Conservation (phyloP, 2,888 invertebrate species). For the Eristalis intricaria region DNA sequence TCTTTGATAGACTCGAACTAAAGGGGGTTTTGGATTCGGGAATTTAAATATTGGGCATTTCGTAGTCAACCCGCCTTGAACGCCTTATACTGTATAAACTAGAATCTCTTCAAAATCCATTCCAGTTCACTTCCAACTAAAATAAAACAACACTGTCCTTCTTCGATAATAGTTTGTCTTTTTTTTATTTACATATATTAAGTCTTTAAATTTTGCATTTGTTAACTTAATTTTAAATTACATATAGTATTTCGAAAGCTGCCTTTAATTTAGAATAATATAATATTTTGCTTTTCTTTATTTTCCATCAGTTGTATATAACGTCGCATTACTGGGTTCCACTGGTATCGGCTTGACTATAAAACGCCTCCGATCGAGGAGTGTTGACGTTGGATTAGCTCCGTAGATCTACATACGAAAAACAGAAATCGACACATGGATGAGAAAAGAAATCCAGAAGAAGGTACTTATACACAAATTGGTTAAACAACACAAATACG, state of each 20-base stretch:
- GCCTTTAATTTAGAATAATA: conserved; percentile 44
- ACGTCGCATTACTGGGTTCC: conserved; percentile 78
- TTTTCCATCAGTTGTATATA: conserved; percentile 73
- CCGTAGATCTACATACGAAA: conserved; percentile 48
- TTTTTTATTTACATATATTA: conserved; percentile 1
- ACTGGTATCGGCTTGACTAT: conserved; percentile 79
- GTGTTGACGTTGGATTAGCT: conserved; percentile 39
- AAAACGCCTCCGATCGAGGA: conserved; percentile 77
- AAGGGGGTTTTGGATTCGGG: no score
- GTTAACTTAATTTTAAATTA: conserved; percentile 41
- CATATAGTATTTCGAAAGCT: conserved; percentile 60
- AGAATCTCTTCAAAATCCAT: neutral
- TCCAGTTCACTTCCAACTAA: neutral
- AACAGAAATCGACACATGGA: conserved; percentile 47
- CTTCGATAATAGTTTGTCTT: neutral
- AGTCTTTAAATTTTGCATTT: conserved; percentile 25
- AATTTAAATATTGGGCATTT: no score
- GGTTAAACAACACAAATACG: conserved; percentile 4
- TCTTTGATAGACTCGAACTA: no score
- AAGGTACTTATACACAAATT: conserved; percentile 53
- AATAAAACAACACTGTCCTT: neutral
- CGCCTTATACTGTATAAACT: no score
- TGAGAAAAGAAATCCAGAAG: conserved; percentile 34
- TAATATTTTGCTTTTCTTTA: conserved; percentile 16
- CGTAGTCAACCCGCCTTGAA: no score